Evolutionary conservation across 1,140 invertebrate species (phyloP).

Genomic region (Acromyrmex heyeri): DNA sequence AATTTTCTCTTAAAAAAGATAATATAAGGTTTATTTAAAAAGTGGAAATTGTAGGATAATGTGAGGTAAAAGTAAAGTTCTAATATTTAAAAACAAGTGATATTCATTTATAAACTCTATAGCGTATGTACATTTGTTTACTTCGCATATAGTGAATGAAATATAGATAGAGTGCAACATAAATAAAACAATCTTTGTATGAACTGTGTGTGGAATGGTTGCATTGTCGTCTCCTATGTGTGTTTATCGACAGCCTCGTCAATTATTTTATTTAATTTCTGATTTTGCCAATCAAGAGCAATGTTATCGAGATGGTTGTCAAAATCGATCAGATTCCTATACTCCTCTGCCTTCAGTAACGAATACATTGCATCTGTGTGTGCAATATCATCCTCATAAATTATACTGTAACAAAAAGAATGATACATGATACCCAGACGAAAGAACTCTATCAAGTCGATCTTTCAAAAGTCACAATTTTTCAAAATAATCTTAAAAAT

Average conservation of each 20-base stretch:
- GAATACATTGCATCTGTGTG: constrained; percentile 89
- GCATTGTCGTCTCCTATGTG: constrained; percentile 61
- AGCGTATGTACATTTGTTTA: constrained; percentile 72
- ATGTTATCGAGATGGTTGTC: constrained; percentile 97
- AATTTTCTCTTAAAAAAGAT: not conserved
- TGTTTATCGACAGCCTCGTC: constrained; percentile 80
- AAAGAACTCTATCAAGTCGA: not conserved
- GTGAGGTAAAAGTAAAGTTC: not conserved
- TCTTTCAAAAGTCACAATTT: not conserved
- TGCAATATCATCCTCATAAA: constrained; percentile 86
- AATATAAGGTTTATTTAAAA: not conserved
- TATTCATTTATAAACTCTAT: constrained; percentile 73
- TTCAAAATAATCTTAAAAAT: constrained; percentile 64
- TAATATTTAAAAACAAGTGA: constrained; percentile 66
- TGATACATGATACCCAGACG: not conserved
- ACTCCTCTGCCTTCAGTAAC: constrained; percentile 90
- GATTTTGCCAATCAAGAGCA: constrained; percentile 93
- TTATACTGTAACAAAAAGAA: constrained; percentile 76
- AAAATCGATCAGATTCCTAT: constrained; percentile 93
- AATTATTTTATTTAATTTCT: constrained; percentile 88
- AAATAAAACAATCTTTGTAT: constrained; percentile 66
- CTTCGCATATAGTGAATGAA: constrained; percentile 44
- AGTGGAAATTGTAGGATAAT: not conserved
- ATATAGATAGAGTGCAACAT: constrained; percentile 56
- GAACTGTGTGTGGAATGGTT: constrained; percentile 34